Base-by-base conservation (phyloP, 2,797 vertebrate genomes). In the Tragelaphus oryx region DNA sequence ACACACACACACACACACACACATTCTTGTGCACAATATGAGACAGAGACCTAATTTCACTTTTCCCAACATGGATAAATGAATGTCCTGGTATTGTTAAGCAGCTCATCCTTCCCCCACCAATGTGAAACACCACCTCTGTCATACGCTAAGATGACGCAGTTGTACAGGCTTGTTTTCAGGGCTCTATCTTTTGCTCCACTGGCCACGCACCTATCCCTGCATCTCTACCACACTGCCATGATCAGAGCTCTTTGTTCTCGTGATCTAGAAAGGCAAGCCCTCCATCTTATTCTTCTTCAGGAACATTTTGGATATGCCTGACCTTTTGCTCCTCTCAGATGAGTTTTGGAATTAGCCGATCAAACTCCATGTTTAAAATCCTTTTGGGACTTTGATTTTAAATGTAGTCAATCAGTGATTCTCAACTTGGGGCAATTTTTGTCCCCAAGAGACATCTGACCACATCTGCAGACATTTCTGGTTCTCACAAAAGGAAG, bases 281-380 rank as follows among this genome's bases (percentile, higher is more conserved):
- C 48, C 50, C 41, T 86, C 48, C 30, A 44, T 44, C 48, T 62
- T 78, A 20, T 37, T 86, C 30, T 62, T 44, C 30, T 79, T 74
- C 10, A 41, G 33, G 48, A 86, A 75, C 91, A 12, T 44, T 88
- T 83, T 26, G 8, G 57, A 52, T 94, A 86, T 83, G 94, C 60
- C 83, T 89, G 75, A 93, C 9, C n/a, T 89, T 89, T 82, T 75
- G 83, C 90, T 94, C 71, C 90, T 78, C 93, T 68, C 68, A 93
- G 62, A 89, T 59, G 86, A 54, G 82, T 55, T 68, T 50, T 79
- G 76, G 83, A 94, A 74, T 80, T 68, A 87, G 68, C 2, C 33
- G 14, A 80, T 82, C 76, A 91, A 46, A 87, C 82, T 86, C 84
- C 71, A 75, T 85, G 85, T 91, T 79, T 65, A 83, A 95, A 93